phyloP scores from a whole-genome alignment of 2,797 vertebrate genomes.

The Anomalospiza imberbis region DNA sequence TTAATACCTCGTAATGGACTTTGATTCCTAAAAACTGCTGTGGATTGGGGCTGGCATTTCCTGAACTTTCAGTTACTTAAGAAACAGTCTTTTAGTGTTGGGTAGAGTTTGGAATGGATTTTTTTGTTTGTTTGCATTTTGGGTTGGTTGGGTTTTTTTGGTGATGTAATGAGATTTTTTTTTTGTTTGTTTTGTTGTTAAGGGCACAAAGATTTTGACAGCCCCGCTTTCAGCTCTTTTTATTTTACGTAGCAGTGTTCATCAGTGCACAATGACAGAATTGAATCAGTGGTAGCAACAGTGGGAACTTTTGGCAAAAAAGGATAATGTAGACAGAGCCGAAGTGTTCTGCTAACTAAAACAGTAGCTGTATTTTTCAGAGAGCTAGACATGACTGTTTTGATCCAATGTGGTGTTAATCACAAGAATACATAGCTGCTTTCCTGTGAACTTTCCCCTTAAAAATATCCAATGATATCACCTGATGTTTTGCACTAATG shows the following conservation, averaged over 20 bases:
- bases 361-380: constrained; percentile 60
- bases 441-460: constrained; percentile 60
- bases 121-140: neutral
- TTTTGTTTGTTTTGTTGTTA: neutral
- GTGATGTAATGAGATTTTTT: neutral
- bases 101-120: neutral
- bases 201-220: constrained; percentile 14
- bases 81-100: neutral
- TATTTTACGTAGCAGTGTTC: neutral
- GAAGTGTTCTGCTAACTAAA: constrained; percentile 54
- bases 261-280: constrained; percentile 46
- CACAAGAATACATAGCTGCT: constrained; percentile 61
- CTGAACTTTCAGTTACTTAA: neutral
- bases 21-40: neutral
- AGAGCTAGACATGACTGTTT: constrained; percentile 64
- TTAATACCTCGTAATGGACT: neutral
- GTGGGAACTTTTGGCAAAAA: constrained; percentile 55
- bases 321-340: constrained; percentile 49
- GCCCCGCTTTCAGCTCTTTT: constrained; percentile 1
- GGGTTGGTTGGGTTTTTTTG: neutral
- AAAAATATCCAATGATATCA: constrained; percentile 60
- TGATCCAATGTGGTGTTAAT: constrained; percentile 63
- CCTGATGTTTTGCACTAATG: constrained; percentile 45
- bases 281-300: constrained; percentile 51
- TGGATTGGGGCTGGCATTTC: neutral